Evolutionary conservation across 2,888 invertebrate genomes (phyloP).

Genomic region (Lepeophtheirus nordmannii): DNA sequence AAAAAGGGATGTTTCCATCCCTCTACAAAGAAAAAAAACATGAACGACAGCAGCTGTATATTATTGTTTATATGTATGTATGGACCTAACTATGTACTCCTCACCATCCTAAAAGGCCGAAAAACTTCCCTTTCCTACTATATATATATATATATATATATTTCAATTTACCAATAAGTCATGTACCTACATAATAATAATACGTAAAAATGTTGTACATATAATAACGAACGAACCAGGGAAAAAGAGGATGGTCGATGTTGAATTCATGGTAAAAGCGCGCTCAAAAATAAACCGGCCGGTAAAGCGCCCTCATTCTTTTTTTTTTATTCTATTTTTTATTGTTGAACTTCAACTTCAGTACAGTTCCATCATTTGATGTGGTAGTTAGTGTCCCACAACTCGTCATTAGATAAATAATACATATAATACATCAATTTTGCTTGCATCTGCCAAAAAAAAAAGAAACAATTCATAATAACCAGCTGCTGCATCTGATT

Average conservation of each 20-base stretch:
- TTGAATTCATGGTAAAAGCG: not conserved
- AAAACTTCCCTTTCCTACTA: too few species aligned
- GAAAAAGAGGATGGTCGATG: not conserved
- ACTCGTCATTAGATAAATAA: too few species aligned
- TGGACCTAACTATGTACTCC: not conserved
- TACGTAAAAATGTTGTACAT: not conserved
- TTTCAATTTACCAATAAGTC: too few species aligned
- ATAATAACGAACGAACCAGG: not conserved
- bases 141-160: too few species aligned
- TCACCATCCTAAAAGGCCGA: not conserved
- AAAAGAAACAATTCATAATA: too few species aligned
- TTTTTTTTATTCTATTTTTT: not conserved
- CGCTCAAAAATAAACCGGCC: slow-evolving; percentile 6
- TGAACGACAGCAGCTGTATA: not conserved
- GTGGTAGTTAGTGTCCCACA: too few species aligned
- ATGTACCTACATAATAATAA: not conserved
- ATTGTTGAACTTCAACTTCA: not conserved
- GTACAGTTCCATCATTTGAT: too few species aligned
- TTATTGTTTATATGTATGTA: not conserved
- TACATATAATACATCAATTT: too few species aligned
- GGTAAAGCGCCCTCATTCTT: not conserved
- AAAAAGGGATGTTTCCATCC: not conserved
- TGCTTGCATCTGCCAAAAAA: too few species aligned
- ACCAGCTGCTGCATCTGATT: too few species aligned
- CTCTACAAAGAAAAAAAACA: too few species aligned